Percentiles rank a stretch among this genome's conserved stretches.
phyloP scores from a whole-genome alignment of 2,113 vertebrate genomes.

The Suricata suricatta region DNA sequence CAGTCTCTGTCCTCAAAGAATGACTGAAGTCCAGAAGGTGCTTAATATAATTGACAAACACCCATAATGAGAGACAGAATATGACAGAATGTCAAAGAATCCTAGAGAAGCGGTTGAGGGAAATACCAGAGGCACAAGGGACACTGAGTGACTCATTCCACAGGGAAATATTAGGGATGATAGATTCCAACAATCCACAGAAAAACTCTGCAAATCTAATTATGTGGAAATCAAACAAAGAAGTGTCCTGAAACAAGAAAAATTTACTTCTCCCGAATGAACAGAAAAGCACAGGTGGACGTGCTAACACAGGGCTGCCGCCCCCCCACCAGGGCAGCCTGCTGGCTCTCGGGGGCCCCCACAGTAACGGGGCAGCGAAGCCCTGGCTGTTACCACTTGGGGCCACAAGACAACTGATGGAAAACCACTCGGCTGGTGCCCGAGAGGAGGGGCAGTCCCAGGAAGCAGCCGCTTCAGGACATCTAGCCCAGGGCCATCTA shows the following conservation, averaged over 20 bases:
- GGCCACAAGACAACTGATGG: background rate
- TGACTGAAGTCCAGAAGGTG: background rate
- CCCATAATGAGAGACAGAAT: background rate
- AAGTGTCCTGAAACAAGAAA: background rate
- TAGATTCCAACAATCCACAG: background rate
- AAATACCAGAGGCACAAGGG: background rate
- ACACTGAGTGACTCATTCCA: background rate
- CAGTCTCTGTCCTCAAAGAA: background rate
- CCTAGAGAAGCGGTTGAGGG: background rate
- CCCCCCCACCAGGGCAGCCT: accelerated
- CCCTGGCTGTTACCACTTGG: too few relatives aligned
- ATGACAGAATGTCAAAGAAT: background rate
- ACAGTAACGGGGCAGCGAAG: background rate
- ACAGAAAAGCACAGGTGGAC: background rate
- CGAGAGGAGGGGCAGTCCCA: background rate
- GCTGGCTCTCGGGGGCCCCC: background rate
- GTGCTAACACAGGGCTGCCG: background rate
- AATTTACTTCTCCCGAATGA: background rate
- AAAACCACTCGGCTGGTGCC: background rate
- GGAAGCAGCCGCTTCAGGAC: background rate
- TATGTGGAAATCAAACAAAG: background rate
- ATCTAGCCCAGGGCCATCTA: background rate
- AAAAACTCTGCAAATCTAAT: background rate
- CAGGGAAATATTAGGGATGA: background rate
- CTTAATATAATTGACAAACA: background rate